Base-by-base conservation (phyloP, 35 echinoderm and acorn worm species). In the Patiria miniata region DNA sequence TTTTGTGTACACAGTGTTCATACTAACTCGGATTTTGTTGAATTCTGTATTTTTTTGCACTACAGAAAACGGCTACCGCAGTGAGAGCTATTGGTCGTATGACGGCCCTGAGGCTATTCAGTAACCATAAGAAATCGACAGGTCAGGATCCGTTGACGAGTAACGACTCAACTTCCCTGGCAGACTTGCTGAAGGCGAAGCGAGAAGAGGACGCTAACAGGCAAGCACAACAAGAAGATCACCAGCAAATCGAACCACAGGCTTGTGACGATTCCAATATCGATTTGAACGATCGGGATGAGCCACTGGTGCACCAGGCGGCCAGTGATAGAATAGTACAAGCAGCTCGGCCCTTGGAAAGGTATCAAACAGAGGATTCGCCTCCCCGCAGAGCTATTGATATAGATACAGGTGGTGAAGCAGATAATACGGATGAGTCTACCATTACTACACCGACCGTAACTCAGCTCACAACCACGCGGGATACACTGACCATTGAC, bases 31-130 rank as follows among this genome's bases (percentile, higher is more conserved):
- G 19, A 82, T 51, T 15, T 84, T 32, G 22, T 37, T 56, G 51
- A 33, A 47, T 47, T 47, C 37, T 84, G 8, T 14, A 87, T 47
- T 83, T 82, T 30, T 69, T 52, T 44, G 50, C 32, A 40, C 76
- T 81, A 76, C 78, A 97, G 95, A 97, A 87, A 88, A 97, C 95
- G 61, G 93, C 91, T 26, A 89, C 93, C 90, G 95, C 95, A 65
- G 95, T 97, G 16, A 85, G 95, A 60, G 95, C 95, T 61, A 97
- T 97, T 85, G 95, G 95, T 52, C 92, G 95, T 76, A 97, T 97
- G 95, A 90, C 77, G 28, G 83, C 91, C 51, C 83, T 97, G 36
- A 82, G 83, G 28, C 78, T 97, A 19, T 83, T 91, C 30, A 93
- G 68, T 84, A 87, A 87, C 37, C 83, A 77, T 16, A 88, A 81